Percentiles rank a stretch among this genome's conserved stretches.
phyloP scores from a whole-genome alignment of 2,888 invertebrate species.

The Leptogaster cylindrica region DNA sequence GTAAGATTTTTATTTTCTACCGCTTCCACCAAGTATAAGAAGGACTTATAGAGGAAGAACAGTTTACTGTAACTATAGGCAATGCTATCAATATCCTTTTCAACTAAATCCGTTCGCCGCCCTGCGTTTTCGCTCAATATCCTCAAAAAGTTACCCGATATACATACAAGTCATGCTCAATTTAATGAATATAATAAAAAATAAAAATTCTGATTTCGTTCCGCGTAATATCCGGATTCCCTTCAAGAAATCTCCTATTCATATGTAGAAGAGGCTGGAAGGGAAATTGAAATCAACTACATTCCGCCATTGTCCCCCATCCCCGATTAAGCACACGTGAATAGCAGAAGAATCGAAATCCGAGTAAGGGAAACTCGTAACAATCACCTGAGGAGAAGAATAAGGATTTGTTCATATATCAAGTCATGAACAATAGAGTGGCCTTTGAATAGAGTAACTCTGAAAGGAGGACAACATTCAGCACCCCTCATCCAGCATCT shows the following conservation, averaged over 20 bases:
- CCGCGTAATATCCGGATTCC: too few species aligned
- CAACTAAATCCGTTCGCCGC: too few species aligned
- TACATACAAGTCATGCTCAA: too few species aligned
- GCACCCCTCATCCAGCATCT: slow-evolving; percentile 21
- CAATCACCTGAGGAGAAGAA: slow-evolving; percentile 37
- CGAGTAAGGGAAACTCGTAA: slow-evolving; percentile 9
- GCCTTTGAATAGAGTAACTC: slow-evolving; percentile 24
- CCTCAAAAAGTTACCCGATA: too few species aligned
- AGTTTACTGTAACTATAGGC: too few species aligned
- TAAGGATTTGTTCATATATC: slow-evolving; percentile 34
- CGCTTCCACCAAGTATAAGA: too few species aligned
- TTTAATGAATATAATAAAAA: too few species aligned
- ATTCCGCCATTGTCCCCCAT: slow-evolving; percentile 25
- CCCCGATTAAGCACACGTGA: slow-evolving; percentile 39
- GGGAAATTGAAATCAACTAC: slow-evolving; percentile 43
- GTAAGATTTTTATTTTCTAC: too few species aligned
- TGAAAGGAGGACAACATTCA: slow-evolving; percentile 24
- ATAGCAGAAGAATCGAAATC: slow-evolving; percentile 19
- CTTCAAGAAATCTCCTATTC: slow-evolving; percentile 32
- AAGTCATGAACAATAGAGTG: slow-evolving; percentile 38
- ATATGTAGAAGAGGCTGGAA: slow-evolving; percentile 42
- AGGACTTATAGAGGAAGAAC: too few species aligned
- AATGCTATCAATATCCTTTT: too few species aligned
- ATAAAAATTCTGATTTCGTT: too few species aligned
- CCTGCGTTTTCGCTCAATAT: too few species aligned